These are phyloP conservation scores for Chironomus tentans DNA, from an alignment of 2,888 invertebrate species.

Conservation along the genomic window DNA sequence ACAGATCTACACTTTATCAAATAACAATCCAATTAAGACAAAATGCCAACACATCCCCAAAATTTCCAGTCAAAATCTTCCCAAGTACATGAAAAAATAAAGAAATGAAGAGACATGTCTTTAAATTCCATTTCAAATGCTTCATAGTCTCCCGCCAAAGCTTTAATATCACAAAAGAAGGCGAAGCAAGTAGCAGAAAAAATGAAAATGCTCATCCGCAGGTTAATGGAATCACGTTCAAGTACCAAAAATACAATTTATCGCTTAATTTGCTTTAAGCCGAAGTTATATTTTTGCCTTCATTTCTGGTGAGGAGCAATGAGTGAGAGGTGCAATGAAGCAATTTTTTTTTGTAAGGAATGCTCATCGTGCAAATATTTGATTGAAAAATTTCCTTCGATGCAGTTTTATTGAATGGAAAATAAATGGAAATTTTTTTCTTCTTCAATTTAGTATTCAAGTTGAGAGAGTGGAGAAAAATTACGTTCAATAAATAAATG, in stretches of 20 bases:
- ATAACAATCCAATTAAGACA: no score
- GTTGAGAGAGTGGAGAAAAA: no score
- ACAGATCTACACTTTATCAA: no score
- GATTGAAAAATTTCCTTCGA: not conserved
- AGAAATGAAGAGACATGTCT: not conserved
- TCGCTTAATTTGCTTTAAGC: constrained; percentile 22
- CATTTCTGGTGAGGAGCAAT: not conserved
- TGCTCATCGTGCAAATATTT: not conserved
- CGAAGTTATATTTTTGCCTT: not conserved
- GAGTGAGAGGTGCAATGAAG: not conserved
- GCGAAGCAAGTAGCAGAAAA: not conserved
- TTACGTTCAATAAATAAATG: no score
- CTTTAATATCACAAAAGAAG: not conserved
- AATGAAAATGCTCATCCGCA: not conserved
- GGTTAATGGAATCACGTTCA: constrained; percentile 24
- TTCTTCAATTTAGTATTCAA: no score
- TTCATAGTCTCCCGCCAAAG: not conserved
- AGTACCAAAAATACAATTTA: constrained; percentile 19
- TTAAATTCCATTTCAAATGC: constrained; percentile 12
- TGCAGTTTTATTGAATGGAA: no score
- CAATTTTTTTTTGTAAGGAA: no score
- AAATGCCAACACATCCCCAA: no score
- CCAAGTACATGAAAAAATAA: no score
- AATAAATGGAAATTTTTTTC: no score
- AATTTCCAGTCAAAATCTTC: not conserved